Percentiles rank a stretch among this genome's conserved stretches.
Conservation (phyloP, 2,113 vertebrate species). For the Ptychochromis oligacanthus region DNA sequence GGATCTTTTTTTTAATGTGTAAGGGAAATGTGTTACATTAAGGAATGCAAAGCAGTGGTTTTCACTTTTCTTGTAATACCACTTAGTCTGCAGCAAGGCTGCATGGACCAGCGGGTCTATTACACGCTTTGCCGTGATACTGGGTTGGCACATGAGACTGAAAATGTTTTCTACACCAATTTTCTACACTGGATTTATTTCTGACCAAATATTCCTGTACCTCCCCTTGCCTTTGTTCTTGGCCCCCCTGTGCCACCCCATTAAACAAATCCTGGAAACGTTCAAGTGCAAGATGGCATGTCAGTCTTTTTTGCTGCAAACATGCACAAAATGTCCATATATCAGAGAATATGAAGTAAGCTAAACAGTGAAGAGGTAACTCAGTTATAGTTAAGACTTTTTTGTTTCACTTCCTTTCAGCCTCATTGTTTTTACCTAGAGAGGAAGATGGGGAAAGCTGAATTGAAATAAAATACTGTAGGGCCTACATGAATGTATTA, state of each 20-base stretch:
- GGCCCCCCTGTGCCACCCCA: not conserved
- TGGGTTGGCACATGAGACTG: not conserved
- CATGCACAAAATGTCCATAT: not conserved
- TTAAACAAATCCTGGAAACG: not conserved
- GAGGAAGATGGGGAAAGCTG: too few relatives aligned
- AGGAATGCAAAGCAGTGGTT: not conserved
- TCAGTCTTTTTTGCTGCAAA: fast-evolving
- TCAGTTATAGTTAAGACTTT: too few relatives aligned
- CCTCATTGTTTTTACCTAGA: too few relatives aligned
- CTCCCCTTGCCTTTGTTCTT: not conserved
- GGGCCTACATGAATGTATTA: too few relatives aligned
- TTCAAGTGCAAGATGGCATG: not conserved
- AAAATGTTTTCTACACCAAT: not conserved
- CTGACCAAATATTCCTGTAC: not conserved
- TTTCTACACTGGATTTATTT: not conserved
- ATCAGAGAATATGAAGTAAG: too few relatives aligned
- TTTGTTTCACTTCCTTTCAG: too few relatives aligned
- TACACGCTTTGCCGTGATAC: too few relatives aligned
- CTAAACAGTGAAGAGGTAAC: too few relatives aligned
- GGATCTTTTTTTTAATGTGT: too few relatives aligned
- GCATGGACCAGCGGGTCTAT: too few relatives aligned
- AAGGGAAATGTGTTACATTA: too few relatives aligned
- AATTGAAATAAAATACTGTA: too few relatives aligned
- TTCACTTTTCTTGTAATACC: not conserved
- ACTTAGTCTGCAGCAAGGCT: not conserved